Base-by-base conservation (phyloP, 2,113 vertebrate genomes). In the Hiodon alosoides region DNA sequence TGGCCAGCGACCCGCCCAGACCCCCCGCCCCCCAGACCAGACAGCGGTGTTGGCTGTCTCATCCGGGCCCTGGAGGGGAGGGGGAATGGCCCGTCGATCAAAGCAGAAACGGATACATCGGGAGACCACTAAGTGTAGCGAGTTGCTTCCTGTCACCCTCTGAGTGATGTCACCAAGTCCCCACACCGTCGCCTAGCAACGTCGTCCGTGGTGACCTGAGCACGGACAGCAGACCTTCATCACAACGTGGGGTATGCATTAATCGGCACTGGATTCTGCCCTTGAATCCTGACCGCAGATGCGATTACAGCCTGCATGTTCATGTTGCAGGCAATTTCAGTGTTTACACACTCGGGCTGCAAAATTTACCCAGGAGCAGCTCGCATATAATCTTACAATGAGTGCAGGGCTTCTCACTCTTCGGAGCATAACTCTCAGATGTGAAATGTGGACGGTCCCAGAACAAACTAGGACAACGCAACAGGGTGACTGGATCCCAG, bases 181-280 rank as follows among this genome's bases (percentile, higher is more conserved):
- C 14, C 31, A 31, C 31, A 31, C 31, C 16, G 47, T 74, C 11
- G 51, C 72, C 72, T 74, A 66, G 72, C 72, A 73, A 73, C 72
- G 13, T 61, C 53, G 66, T 53, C 72, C 62, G 47, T 52, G 17
- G 62, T 2, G 62, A 74, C 55, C 72, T 3, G 52, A 55, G 62
- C 62, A 31, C 31, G 31, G 31, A 31, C 31, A 31, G 31, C 6
- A 46, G 17, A 46, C 62, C 64, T 10, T 8, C 13, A 11, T 66
- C 64, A 66, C 11, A 66, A 31, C 31, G 31, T 31, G 31, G 31
- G 31, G 31, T 31, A 31, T 57, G 54, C 54, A 57, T 57, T 7
- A 57, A 57, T 7, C 54, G 10, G 54, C 54, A 57, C 2, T 57
- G 10, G 5, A 57, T 10, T 10, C 54, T 57, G 54, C 54, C 31